Evolutionary conservation across 2,888 invertebrate species (phyloP).

Genomic region (Macaria notata): DNA sequence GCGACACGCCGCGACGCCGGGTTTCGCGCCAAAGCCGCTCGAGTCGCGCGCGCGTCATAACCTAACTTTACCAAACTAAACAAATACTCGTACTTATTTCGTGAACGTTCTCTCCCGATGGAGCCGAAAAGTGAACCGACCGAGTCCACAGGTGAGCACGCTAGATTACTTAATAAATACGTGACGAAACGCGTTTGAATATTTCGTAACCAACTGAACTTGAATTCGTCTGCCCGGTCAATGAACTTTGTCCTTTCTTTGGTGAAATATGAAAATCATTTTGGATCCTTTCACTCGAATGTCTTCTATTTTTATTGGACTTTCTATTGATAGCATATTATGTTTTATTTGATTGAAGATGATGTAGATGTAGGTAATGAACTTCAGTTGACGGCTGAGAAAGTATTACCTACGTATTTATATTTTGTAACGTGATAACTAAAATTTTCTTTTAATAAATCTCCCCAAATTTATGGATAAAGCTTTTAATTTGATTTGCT

Average conservation of each 20-base stretch:
- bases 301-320: too few relatives aligned
- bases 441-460: too few relatives aligned
- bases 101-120: slow-evolving; percentile 45
- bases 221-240: slow-evolving; percentile 41
- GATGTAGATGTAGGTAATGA: too few relatives aligned
- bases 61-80: slow-evolving; percentile 48
- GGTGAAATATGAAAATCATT: slow-evolving; percentile 3
- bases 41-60: slow-evolving; percentile 65
- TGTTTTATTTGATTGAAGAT: too few relatives aligned
- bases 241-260: slow-evolving; percentile 46
- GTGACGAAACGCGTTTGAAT: slow-evolving; percentile 20
- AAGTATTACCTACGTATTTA: too few relatives aligned
- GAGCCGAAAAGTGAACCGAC: slow-evolving; percentile 51
- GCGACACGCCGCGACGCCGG: slow-evolving; percentile 38
- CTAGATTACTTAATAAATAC: slow-evolving; percentile 5
- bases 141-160: slow-evolving; percentile 60
- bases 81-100: slow-evolving; percentile 7
- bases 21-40: slow-evolving; percentile 75
- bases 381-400: too few relatives aligned
- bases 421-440: too few relatives aligned
- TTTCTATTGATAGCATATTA: too few relatives aligned
- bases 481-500: too few relatives aligned
- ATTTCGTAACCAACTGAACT: slow-evolving; percentile 41
- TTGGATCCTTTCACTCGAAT: neutral
- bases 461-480: too few relatives aligned